Conservation (phyloP, 2,888 invertebrate species). For the Venustoraphidia nigricollis region DNA sequence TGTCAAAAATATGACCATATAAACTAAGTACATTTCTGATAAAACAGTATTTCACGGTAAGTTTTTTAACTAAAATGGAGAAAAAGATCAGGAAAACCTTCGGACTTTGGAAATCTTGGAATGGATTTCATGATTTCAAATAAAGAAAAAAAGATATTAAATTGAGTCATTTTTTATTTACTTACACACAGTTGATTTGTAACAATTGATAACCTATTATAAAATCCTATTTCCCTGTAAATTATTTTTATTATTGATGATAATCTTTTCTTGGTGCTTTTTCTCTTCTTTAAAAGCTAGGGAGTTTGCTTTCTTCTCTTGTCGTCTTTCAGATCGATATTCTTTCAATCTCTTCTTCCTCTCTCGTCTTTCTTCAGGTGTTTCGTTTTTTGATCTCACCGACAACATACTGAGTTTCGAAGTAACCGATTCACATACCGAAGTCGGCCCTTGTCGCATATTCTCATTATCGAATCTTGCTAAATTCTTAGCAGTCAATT, state of each 20-base stretch:
- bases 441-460: conserved; percentile 31
- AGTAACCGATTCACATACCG: conserved; percentile 44
- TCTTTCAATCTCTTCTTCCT: conserved; percentile 66
- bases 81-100: too few relatives aligned
- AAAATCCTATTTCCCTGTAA: conserved; percentile 55
- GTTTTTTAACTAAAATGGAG: too few relatives aligned
- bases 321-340: conserved; percentile 59
- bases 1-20: too few relatives aligned
- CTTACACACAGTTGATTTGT: too few relatives aligned
- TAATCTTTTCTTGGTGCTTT: conserved; percentile 62
- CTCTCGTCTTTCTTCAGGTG: conserved; percentile 56
- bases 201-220: conserved; percentile 18
- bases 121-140: too few relatives aligned
- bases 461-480: conserved; percentile 44
- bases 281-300: conserved; percentile 76
- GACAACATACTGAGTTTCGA: conserved; percentile 57
- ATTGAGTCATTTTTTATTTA: too few relatives aligned
- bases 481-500: conserved; percentile 52
- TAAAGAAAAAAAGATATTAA: too few relatives aligned
- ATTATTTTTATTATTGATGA: conserved; percentile 59
- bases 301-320: conserved; percentile 68
- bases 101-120: too few relatives aligned
- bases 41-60: too few relatives aligned
- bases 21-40: too few relatives aligned
- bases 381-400: conserved; percentile 59